These are phyloP conservation scores for Peromyscus aztecus DNA, from an alignment of 2,797 vertebrate genomes.

Conservation along the genomic window DNA sequence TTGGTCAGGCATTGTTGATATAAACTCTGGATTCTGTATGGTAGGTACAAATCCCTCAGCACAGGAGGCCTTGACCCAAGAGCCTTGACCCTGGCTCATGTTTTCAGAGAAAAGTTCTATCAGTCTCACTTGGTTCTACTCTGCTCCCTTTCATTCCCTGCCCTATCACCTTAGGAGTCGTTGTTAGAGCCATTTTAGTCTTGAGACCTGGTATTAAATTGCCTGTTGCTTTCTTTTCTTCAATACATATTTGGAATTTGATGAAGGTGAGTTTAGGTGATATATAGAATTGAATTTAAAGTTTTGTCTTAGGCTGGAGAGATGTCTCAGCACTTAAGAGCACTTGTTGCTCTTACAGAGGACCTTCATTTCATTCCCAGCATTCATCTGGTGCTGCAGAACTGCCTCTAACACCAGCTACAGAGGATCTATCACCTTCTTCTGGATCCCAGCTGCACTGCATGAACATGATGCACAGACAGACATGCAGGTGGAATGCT, in stretches of 20 bases:
- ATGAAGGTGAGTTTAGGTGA: neutral
- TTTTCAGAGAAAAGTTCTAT: constrained; percentile 22
- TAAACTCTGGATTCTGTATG: constrained; percentile 1
- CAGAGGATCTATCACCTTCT: neutral
- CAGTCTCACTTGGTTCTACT: neutral
- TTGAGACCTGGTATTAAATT: neutral
- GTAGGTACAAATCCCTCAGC: neutral
- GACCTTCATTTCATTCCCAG: neutral
- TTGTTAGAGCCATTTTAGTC: neutral
- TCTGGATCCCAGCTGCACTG: neutral
- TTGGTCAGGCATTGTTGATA: neutral
- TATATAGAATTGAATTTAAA: neutral
- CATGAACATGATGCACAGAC: neutral
- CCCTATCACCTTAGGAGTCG: neutral
- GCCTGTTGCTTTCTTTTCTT: neutral
- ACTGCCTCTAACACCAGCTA: too few species aligned
- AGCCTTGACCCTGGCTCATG: neutral
- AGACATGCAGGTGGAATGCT: neutral
- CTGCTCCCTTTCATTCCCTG: neutral
- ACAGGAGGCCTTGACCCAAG: neutral
- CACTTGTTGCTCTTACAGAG: neutral
- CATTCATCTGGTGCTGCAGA: neutral
- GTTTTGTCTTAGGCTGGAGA: neutral
- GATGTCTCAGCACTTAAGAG: neutral
- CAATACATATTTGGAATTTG: neutral